These are phyloP conservation scores for Phoxinus dragarum DNA, from an alignment of 2,797 vertebrate species.

Conservation along the genomic window DNA sequence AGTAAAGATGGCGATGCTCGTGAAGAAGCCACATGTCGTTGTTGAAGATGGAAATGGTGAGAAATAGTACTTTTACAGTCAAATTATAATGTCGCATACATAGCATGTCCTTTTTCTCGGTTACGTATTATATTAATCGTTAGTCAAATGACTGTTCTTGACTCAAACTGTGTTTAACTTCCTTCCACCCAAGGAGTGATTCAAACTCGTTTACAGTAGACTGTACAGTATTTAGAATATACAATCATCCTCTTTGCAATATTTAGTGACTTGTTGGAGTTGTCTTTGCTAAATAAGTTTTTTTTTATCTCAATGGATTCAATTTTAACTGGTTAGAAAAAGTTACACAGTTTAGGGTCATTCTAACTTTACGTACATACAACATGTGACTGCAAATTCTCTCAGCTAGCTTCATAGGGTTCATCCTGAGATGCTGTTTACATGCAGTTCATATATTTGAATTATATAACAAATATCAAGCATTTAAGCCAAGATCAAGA, in stretches of 20 bases:
- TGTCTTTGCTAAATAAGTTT: not conserved
- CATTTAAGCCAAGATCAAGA: not conserved
- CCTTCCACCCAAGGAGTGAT: not conserved
- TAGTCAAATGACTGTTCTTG: not conserved
- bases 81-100: not conserved
- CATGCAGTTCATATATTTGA: not conserved
- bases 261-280: not conserved
- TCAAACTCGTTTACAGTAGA: not conserved
- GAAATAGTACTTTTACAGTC: not conserved
- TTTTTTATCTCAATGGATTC: accelerated
- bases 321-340: not conserved
- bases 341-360: not conserved
- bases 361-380: not conserved
- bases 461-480: not conserved
- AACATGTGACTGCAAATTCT: not conserved
- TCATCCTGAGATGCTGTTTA: not conserved
- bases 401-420: not conserved
- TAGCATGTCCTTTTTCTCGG: accelerated
- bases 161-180: not conserved
- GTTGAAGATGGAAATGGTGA: conserved; percentile 55
- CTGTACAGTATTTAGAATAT: not conserved
- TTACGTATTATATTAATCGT: not conserved
- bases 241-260: no score
- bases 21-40: conserved; percentile 66
- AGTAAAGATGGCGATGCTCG: conserved; percentile 65